phyloP scores from a whole-genome alignment of 2,113 vertebrate species.

The Semicossyphus pulcher region DNA sequence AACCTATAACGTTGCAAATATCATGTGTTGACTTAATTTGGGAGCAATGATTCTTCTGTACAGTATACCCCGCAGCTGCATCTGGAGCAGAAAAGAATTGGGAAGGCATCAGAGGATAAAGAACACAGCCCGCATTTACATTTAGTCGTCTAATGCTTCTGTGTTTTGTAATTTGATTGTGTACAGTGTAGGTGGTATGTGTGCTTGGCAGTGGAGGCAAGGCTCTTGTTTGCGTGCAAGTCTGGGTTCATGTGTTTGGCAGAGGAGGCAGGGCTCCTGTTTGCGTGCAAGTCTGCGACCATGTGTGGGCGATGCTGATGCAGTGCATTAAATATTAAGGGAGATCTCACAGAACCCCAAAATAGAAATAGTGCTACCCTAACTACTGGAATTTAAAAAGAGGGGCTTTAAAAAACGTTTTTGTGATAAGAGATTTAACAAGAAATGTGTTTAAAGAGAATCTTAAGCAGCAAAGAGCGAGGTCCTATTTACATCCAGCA shows the following conservation, averaged over 20 bases:
- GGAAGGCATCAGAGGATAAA: conserved; percentile 43
- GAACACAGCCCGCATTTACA: conserved; percentile 50
- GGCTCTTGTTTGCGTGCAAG: conserved; percentile 79
- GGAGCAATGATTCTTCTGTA: conserved; percentile 25
- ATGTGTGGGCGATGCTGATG: conserved; percentile 84
- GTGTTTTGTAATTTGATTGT: conserved; percentile 73
- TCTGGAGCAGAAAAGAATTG: conserved; percentile 68
- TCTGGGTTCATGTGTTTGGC: conserved; percentile 74
- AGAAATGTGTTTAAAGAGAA: not conserved
- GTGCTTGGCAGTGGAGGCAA: conserved; percentile 74
- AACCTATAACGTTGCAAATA: conserved; percentile 2
- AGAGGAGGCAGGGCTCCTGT: conserved; percentile 72
- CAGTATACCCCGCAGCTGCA: conserved; percentile 60
- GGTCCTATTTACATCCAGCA: conserved; percentile 3
- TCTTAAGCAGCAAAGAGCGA: not conserved
- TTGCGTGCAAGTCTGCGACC: conserved; percentile 79
- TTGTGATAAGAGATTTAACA: conserved; percentile 6
- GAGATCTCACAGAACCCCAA: conserved; percentile 75
- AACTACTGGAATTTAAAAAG: conserved; percentile 35
- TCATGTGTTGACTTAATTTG: conserved; percentile 15
- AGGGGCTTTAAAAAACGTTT: conserved; percentile 13
- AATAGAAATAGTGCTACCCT: conserved; percentile 71
- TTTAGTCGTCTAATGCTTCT: conserved; percentile 62
- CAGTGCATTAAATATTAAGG: conserved; percentile 85
- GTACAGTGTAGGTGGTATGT: conserved; percentile 76